Percentiles rank a stretch among this genome's conserved stretches.
Evolutionary conservation across 2,888 invertebrate species (phyloP).

Genomic region (Lasioglossum figueresi): DNA sequence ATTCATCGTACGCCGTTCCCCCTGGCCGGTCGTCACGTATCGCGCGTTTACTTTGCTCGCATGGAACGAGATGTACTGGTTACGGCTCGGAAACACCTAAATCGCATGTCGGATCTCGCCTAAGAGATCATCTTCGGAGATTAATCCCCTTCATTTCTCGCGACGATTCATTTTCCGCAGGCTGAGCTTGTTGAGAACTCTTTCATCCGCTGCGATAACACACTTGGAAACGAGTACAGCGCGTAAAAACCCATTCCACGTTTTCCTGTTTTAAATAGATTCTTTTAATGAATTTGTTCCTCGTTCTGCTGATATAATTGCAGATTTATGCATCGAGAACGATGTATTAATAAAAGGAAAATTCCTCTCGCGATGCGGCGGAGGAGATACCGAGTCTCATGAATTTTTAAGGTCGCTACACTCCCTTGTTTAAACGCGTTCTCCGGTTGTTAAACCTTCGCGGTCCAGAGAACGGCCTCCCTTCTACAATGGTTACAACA

Average conservation of each 20-base stretch:
- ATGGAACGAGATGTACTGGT: conserved; percentile 61
- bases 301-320: not conserved
- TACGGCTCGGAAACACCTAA: conserved; percentile 35
- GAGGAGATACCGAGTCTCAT: not conserved
- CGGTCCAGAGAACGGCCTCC: not conserved
- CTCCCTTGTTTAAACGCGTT: not conserved
- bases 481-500: not conserved
- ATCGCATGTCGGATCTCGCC: conserved; percentile 42
- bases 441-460: not conserved
- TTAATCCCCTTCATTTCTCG: conserved; percentile 44
- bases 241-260: not conserved
- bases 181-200: not conserved
- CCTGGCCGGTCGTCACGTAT: conserved; percentile 63
- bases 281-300: not conserved
- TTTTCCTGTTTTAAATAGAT: not conserved
- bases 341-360: not conserved
- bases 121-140: conserved; percentile 49
- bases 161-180: not conserved
- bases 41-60: conserved; percentile 60
- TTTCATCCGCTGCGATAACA: not conserved
- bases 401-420: not conserved
- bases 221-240: not conserved
- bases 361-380: not conserved
- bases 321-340: not conserved
- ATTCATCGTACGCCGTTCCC: conserved; percentile 21